phyloP scores from a whole-genome alignment of 2,113 vertebrate species.

The Struthio camelus region DNA sequence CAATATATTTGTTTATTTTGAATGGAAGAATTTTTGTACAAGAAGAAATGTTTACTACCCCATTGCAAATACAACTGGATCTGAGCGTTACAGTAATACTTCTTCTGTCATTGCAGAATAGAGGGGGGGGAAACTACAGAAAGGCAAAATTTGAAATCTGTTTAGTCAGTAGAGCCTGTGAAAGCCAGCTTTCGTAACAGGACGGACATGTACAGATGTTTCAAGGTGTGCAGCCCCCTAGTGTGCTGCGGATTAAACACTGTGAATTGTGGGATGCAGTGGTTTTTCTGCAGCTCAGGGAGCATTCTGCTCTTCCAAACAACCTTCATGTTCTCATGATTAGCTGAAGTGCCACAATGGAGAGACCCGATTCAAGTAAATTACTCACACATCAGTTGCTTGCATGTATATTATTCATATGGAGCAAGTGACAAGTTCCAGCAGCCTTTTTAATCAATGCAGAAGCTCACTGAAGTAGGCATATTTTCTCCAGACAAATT shows the following conservation, averaged over 20 bases:
- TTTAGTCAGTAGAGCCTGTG: constrained; percentile 36
- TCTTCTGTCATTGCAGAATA: neutral
- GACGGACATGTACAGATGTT: constrained; percentile 21
- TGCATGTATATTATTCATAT: neutral
- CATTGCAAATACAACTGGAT: constrained; percentile 14
- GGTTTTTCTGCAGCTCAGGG: constrained; percentile 24
- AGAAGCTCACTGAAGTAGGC: neutral
- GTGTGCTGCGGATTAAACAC: constrained; percentile 54
- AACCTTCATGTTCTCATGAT: constrained; percentile 34
- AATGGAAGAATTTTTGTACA: constrained; percentile 30
- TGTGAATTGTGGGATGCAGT: constrained; percentile 44
- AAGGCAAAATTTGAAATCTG: constrained; percentile 55
- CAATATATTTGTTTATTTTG: neutral
- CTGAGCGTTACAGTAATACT: neutral
- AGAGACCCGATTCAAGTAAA: constrained; percentile 43
- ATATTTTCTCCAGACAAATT: neutral
- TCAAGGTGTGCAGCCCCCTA: constrained; percentile 69
- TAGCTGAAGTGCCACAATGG: constrained; percentile 1
- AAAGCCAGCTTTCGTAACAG: constrained; percentile 62
- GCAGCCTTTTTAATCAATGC: constrained; percentile 6
- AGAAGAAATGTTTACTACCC: neutral
- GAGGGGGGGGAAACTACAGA: neutral
- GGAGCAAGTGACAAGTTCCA: neutral
- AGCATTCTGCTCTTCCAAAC: constrained; percentile 21
- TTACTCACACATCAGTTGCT: neutral